Base-by-base conservation (phyloP, 1,140 invertebrate species). In the Tetragnatha versicolor region DNA sequence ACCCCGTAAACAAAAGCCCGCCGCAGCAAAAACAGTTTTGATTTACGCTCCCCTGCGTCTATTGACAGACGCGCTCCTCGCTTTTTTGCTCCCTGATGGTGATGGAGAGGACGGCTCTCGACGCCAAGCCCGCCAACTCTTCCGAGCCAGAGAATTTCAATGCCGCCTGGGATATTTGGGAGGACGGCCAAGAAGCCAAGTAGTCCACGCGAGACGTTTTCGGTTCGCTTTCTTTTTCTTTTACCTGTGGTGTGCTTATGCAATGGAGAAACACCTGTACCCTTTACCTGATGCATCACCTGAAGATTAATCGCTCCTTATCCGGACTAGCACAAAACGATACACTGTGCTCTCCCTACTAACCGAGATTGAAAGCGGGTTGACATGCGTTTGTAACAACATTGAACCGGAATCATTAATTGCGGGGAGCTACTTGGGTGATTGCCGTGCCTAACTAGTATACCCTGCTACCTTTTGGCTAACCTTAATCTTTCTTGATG, bases 131-230 rank as follows among this genome's bases (percentile, higher is more conserved):
- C 49, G 49, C 68, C 31, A 55, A 39, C 33, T 51, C 68, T 33
- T 47, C 37, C 45, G 12, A 55, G 25, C 10, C 17, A 22, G 14
- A 25, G 68, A 70, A 70, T 70, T 70, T 70, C 68, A 70, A 70
- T 70, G 68, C 68, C 68, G 55, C 49, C 29, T 70, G 68, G 55
- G 51, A 70, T 70, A 55, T 55, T 37, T 70, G 68, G 68, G 68
- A 70, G 37, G 10, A 27, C 39, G 47, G 66, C 68, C 68, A 70
- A 33, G 29, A 55, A 47, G 39, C 47, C 49, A 55, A 55, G 17
- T 51, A 37, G 45, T 55, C 39, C 20, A 39, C 27, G 51, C 27
- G 25, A 42, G 20, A 42, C 37, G 27, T 25, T 65, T 63, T 65
- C 37, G 27, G 25, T 42, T 65, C 29, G 20, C 20, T 5, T 29